phyloP scores from a whole-genome alignment of 2,113 vertebrate genomes.

The Tenrec ecaudatus region DNA sequence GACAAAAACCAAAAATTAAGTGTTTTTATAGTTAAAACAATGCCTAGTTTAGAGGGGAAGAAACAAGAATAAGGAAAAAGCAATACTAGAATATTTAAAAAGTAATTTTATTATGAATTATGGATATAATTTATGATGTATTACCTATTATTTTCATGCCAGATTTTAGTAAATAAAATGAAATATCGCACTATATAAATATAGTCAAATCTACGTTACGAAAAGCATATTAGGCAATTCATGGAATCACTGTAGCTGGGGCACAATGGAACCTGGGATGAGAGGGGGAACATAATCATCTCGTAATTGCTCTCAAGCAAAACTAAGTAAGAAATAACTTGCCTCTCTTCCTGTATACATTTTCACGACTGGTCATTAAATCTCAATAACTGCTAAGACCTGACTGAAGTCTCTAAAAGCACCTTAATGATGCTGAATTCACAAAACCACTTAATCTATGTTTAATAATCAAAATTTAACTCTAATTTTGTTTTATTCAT shows the following conservation, averaged over 20 bases:
- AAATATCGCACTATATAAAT: slow-evolving; percentile 37
- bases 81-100: slow-evolving; percentile 7
- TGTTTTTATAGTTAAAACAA: slow-evolving; percentile 45
- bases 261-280: background rate
- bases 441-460: slow-evolving; percentile 28
- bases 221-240: background rate
- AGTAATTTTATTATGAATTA: slow-evolving; percentile 15
- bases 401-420: slow-evolving; percentile 39
- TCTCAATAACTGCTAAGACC: slow-evolving; percentile 47
- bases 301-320: background rate
- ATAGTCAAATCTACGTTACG: background rate
- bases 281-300: background rate
- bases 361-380: slow-evolving; percentile 39
- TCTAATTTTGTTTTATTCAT: background rate
- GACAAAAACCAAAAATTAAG: background rate
- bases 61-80: slow-evolving; percentile 8
- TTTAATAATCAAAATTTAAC: slow-evolving; percentile 59
- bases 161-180: background rate
- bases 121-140: no score
- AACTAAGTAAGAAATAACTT: slow-evolving; percentile 44
- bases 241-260: background rate
- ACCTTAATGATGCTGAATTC: slow-evolving; percentile 42
- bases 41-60: slow-evolving; percentile 52
- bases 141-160: no score
- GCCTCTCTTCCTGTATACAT: background rate